Conservation (phyloP, 2,888 invertebrate species). For the Brachyopa scutellaris region DNA sequence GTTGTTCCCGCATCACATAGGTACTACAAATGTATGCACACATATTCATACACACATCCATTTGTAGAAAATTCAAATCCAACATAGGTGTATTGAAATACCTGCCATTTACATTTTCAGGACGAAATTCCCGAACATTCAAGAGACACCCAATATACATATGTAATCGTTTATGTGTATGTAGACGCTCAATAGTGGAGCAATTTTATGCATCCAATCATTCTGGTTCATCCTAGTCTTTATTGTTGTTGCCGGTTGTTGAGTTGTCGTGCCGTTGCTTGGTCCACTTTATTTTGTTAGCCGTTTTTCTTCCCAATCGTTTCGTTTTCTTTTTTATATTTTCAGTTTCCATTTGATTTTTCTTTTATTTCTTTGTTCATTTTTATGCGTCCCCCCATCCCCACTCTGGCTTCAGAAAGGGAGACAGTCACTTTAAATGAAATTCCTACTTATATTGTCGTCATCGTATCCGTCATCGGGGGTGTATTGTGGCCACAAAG, state of each 20-base stretch:
- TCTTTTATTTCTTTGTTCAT: neutral
- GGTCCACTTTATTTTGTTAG: conserved; percentile 61
- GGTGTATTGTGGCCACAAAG: conserved; percentile 41
- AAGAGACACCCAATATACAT: conserved; percentile 7
- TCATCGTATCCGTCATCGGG: conserved; percentile 63
- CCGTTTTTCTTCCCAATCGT: conserved; percentile 30
- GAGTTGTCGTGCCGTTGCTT: conserved; percentile 9
- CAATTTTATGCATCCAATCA: conserved; percentile 59
- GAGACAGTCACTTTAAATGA: conserved; percentile 57
- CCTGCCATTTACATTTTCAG: conserved; percentile 39
- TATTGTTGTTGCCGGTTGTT: conserved; percentile 3
- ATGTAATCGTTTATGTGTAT: neutral
- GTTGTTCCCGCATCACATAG: neutral
- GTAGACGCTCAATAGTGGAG: conserved; percentile 20
- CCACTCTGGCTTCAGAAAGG: neutral
- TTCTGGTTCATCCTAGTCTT: conserved; percentile 15
- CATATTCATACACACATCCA: no score
- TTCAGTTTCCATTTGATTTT: conserved; percentile 9
- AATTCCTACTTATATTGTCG: conserved; percentile 69
- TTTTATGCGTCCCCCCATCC: neutral
- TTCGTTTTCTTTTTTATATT: neutral
- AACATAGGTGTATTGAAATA: conserved; percentile 62
- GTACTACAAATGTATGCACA: no score
- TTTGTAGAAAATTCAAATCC: conserved; percentile 37
- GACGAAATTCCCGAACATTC: conserved; percentile 8